Conservation (phyloP, 2,113 vertebrate genomes). For the Agapornis roseicollis region DNA sequence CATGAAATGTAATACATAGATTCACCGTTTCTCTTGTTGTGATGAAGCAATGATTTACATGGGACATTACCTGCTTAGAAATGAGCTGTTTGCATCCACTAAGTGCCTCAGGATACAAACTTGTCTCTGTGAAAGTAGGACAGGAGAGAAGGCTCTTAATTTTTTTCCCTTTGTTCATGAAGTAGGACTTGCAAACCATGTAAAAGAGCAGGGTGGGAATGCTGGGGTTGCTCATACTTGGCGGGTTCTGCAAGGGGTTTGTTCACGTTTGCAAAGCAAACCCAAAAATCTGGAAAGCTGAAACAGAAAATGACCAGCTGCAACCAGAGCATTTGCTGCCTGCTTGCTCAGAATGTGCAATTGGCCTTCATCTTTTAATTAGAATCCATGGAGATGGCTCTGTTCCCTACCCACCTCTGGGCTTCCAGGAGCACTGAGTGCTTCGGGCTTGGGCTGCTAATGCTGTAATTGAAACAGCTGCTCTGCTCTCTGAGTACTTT, state of each 20-base stretch:
- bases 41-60: not conserved
- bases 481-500: constrained; percentile 13
- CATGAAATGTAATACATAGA: not conserved
- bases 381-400: constrained; percentile 11
- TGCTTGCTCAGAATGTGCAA: constrained; percentile 26
- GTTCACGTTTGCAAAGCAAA: constrained; percentile 38
- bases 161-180: not conserved
- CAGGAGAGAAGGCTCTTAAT: not conserved
- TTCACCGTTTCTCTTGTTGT: constrained; percentile 1
- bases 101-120: not conserved
- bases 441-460: not conserved
- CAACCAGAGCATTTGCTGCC: not conserved
- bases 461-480: constrained; percentile 4
- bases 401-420: not conserved
- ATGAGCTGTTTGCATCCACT: not conserved
- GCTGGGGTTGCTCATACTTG: constrained; percentile 16
- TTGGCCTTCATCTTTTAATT: constrained; percentile 23
- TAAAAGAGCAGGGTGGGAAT: not conserved
- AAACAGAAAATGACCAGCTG: constrained; percentile 28
- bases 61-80: constrained; percentile 24
- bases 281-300: constrained; percentile 10
- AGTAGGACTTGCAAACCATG: not conserved
- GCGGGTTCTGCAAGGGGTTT: not conserved
- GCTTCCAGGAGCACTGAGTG: constrained; percentile 17
- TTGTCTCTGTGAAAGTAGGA: not conserved